Conservation (phyloP, 2,888 invertebrate genomes). For the Phanerotoma sp. region DNA sequence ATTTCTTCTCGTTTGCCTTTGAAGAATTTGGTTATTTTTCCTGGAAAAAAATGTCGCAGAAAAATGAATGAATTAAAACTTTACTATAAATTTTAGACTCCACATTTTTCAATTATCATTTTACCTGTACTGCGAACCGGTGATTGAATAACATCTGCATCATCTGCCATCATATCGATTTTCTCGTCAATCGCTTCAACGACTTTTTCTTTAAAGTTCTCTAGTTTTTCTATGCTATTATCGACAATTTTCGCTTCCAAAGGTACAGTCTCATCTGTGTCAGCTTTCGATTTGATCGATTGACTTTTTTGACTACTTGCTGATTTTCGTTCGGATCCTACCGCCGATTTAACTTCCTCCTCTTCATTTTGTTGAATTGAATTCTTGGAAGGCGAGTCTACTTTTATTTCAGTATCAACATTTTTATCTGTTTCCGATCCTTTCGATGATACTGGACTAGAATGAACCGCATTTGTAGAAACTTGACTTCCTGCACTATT, state of each 20-base stretch:
- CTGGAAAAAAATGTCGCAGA: not conserved
- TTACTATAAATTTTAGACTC: too few species aligned
- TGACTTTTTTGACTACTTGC: conserved; percentile 32
- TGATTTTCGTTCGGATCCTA: conserved; percentile 42
- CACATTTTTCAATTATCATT: too few species aligned
- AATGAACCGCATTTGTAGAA: conserved; percentile 8
- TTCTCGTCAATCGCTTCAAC: conserved; percentile 47
- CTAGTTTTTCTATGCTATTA: conserved; percentile 21
- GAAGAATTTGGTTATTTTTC: too few species aligned
- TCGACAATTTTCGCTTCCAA: conserved; percentile 34
- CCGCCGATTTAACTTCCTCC: conserved; percentile 35
- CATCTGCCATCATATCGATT: conserved; percentile 54
- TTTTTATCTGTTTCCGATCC: conserved; percentile 15
- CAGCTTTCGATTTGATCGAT: conserved; percentile 31
- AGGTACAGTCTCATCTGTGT: conserved; percentile 35
- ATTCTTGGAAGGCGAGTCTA: conserved; percentile 29
- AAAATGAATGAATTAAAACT: not conserved
- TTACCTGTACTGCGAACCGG: conserved; percentile 40
- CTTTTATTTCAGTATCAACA: conserved; percentile 7
- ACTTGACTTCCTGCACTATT: conserved; percentile 56
- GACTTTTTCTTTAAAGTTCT: conserved; percentile 38
- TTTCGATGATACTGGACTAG: conserved; percentile 28
- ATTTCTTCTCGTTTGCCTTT: too few species aligned
- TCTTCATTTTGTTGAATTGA: conserved; percentile 21
- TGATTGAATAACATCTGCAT: conserved; percentile 46